phyloP scores from a whole-genome alignment of 2,797 vertebrate genomes.

The Gorsachius magnificus region DNA sequence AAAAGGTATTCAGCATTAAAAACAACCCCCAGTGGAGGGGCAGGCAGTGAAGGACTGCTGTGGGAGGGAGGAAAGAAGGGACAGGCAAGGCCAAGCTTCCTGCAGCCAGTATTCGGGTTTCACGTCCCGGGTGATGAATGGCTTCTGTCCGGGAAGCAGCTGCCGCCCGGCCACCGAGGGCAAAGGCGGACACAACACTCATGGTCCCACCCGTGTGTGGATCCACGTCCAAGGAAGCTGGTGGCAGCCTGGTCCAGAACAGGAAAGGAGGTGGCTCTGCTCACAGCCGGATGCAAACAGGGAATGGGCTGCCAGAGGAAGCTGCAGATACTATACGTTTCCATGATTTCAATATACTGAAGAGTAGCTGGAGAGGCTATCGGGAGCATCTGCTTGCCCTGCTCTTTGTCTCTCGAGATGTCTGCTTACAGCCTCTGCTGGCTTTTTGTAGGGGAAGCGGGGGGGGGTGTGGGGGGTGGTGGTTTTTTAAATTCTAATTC shows the following conservation, averaged over 20 bases:
- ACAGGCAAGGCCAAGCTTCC: not conserved
- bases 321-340: not conserved
- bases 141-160: not conserved
- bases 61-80: not conserved
- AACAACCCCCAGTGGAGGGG: fast-evolving
- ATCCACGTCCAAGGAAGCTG: fast-evolving
- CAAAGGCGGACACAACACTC: fast-evolving
- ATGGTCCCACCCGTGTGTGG: fast-evolving
- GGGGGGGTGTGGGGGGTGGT: too few species aligned
- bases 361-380: not conserved
- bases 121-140: not conserved
- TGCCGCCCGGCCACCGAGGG: not conserved
- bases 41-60: not conserved
- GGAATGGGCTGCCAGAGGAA: not conserved
- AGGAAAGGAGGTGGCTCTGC: not conserved
- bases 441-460: not conserved
- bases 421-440: not conserved
- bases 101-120: not conserved
- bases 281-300: not conserved
- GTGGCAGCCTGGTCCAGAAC: not conserved
- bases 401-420: not conserved
- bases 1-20: not conserved
- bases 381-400: not conserved
- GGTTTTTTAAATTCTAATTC: not conserved
- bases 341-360: not conserved